Base-by-base conservation (phyloP, 2,797 vertebrate species). In the Chelon labrosus region DNA sequence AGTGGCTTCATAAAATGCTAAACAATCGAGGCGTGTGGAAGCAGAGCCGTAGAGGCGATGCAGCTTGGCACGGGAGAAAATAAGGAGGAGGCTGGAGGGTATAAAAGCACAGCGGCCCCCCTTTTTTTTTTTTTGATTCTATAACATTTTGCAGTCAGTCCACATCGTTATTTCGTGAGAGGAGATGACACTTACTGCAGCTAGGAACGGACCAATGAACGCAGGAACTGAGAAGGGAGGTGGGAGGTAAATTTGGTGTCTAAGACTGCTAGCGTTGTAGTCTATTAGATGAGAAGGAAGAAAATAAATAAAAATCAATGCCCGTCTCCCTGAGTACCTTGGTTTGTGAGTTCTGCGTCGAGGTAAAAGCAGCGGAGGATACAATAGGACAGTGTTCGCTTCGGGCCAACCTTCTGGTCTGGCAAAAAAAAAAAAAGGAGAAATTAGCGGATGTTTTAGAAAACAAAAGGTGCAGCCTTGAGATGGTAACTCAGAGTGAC, bases 391-490 rank as follows among this genome's bases (percentile, higher is more conserved):
- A 83, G 82, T 90, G 85, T 91, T 89, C 63, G 31, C 31, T 31
- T 31, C 31, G 5, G 54, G 65, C 35, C 20, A 60, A 58, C 64
- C 75, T 84, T 87, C 70, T 65, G 64, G 51, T 67, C 83, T 67
- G 83, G 82, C 80, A n/a, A n/a, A n/a, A n/a, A n/a, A n/a, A 72
- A 85, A 90, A 83, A 90, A 81, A 67, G 64, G 55, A 79, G 87
- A 89, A 92, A 91, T 90, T 91, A 90, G 88, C 35, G 79, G 73
- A 86, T 90, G 83, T 88, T 91, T 90, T 74, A 72, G 85, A 85
- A 91, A 88, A 93, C 89, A 93, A 93, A 90, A 91, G 89, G 80
- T 83, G 92, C 88, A 91, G 87, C 84, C 83, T 91, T 90, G 85
- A 90, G 89, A 92, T 70, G 70, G 79, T 92, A 92, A 92, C 88